These are phyloP conservation scores for Drosophila setifemur DNA, from an alignment of 1,140 invertebrate species.

Conservation along the genomic window DNA sequence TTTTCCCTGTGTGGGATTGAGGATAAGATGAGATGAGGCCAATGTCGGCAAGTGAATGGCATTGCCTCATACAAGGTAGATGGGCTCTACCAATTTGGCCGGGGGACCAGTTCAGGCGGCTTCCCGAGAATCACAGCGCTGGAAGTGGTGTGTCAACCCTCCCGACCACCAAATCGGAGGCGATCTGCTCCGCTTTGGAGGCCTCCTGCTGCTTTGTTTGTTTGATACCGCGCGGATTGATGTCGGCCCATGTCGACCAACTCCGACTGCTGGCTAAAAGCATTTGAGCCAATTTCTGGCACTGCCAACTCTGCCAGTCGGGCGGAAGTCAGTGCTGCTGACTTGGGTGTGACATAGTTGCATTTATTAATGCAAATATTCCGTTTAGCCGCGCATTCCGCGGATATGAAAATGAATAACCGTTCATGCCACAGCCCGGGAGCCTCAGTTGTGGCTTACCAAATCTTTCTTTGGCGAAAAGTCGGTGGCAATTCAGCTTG, in stretches of 20 bases:
- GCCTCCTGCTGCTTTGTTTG: constrained; percentile 61
- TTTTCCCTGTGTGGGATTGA: constrained; percentile 18
- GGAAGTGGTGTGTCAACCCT: not conserved
- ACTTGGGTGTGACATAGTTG: constrained; percentile 75
- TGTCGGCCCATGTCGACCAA: constrained; percentile 52
- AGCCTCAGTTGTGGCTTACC: constrained; percentile 26
- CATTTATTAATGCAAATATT: constrained; percentile 79
- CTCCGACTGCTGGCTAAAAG: constrained; percentile 30
- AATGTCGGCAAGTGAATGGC: constrained; percentile 68
- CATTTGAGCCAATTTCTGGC: constrained; percentile 65
- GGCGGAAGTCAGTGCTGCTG: constrained; percentile 55
- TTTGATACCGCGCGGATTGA: constrained; percentile 54
- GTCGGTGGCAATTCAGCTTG: not conserved
- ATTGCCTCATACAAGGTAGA: constrained; percentile 27
- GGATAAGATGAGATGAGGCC: constrained; percentile 39
- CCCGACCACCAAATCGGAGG: not conserved
- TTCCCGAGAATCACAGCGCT: constrained; percentile 11
- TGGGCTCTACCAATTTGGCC: constrained; percentile 35
- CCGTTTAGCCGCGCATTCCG: constrained; percentile 58
- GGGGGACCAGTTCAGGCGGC: constrained; percentile 3
- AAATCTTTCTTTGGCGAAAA: constrained; percentile 28
- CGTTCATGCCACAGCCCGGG: too few species aligned
- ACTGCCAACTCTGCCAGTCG: not conserved
- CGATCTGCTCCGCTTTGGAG: constrained; percentile 19
- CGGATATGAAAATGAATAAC: constrained; percentile 68